Base-by-base conservation (phyloP, 2,113 vertebrate species). In the Cisticola juncidis region DNA sequence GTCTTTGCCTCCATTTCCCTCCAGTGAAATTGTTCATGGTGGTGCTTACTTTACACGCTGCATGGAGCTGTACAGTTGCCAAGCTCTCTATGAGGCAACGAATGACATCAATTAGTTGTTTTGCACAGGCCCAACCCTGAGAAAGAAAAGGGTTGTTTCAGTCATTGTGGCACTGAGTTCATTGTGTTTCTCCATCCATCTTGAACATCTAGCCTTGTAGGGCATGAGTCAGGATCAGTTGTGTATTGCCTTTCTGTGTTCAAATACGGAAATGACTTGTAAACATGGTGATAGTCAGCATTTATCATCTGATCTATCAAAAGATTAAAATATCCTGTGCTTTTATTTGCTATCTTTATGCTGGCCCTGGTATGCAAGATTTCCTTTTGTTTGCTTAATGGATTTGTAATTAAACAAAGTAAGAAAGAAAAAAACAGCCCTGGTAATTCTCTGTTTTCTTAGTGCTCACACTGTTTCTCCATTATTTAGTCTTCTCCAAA, bases 41-140 rank as follows among this genome's bases (percentile, higher is more conserved):
- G 66, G 44, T 61, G 60, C 45, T 88, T 78, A 24, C 81, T 95
- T 80, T 73, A 57, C 54, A 73, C 85, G 77, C 62, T 89, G 57
- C n/a, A 24, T n/a, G 77, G 72, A 82, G 65, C 58, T 82, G 54
- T 79, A 56, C 24, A 53, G 14, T 53, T 97, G 95, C 94, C 92
- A 96, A 90, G 68, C 73, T 85, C 54, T 87, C 74, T 33, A 19
- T 25, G 50, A 79, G 73, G 78, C 87, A 61, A 51, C 87, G 79
- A 28, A 74, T 77, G 85, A 66, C 62, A 93, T 24, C 28, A 38
- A 94, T 95, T 93, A 94, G 51, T 56, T 77, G 40, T 36, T 61
- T 48, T 64, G 33, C 62, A 44, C 19, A 29, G 53, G 31, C 81
- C 45, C 33, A 76, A 19, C 16, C 14, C 36, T 62, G 47, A 66